Conservation (phyloP, 2,797 vertebrate genomes). For the Crypturellus tataupa region DNA sequence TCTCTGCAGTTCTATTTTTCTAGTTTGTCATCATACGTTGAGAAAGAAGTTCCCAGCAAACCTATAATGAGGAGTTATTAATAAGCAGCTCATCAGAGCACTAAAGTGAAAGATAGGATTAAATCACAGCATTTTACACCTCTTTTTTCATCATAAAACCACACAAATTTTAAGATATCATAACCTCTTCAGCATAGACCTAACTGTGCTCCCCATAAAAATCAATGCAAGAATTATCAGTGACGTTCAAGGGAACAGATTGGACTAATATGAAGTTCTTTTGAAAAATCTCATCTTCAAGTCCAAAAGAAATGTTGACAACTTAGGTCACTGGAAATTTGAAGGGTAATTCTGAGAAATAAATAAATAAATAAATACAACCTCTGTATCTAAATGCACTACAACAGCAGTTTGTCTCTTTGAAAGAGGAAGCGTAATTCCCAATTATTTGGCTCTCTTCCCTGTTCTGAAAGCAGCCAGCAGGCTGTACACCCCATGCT, state of each 20-base stretch:
- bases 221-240: neutral
- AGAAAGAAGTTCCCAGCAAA: neutral
- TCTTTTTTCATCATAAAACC: neutral
- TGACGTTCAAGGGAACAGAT: rapidly evolving
- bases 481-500: rapidly evolving
- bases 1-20: conserved; percentile 41
- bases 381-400: neutral
- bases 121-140: neutral
- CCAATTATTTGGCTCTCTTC: neutral
- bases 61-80: neutral
- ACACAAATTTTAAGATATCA: neutral
- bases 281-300: neutral
- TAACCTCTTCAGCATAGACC: neutral
- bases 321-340: neutral
- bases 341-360: neutral
- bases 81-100: conserved; percentile 29
- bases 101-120: neutral
- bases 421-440: neutral
- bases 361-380: neutral
- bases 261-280: neutral
- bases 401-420: neutral
- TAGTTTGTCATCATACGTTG: conserved; percentile 53
- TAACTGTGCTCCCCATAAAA: neutral
- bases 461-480: neutral
- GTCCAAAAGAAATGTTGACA: conserved; percentile 3